Base-by-base conservation (phyloP, 2,113 vertebrate genomes). In the Datnioides undecimradiatus region DNA sequence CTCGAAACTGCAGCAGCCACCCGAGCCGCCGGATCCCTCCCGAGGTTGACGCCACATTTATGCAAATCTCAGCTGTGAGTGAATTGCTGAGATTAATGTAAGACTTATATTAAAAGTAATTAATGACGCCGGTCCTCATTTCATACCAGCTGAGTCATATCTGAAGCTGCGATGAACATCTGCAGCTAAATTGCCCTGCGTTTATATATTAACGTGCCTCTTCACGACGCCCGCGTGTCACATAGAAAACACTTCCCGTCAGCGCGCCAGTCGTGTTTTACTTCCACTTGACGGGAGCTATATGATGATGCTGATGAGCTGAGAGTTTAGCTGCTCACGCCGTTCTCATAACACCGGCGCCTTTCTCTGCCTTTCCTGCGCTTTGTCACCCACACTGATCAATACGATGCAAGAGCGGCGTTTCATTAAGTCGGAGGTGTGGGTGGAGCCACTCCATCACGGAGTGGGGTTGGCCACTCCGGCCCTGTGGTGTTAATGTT, bases 401-500 rank as follows among this genome's bases (percentile, higher is more conserved):
- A n/a, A n/a, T n/a, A n/a, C n/a, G 14, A 73, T 31, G 49, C 23
- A 19, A 54, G 34, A 66, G 45, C 31, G 49, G 21, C 4, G 5
- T 74, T 68, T 85, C 71, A 69, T 76, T 23, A 86, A 66, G 55
- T 64, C 46, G 62, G 55, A 58, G 49, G 59, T 63, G 79, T 82
- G 64, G 66, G 75, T 82, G 76, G 58, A 72, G 76, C 65, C 76
- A 77, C 78, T 90, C 46, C 51, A 78, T 74, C 48, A 77, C 57
- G 71, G 29, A 72, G 76, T 60, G 58, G 31, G 69, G 66, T 66
- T 54, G 40, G 57, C 59, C 73, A 80, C 72, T 74, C 36, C 17
- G 68, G 52, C 57, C 79, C 34, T 12, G 34, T 49, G 76, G 54
- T 33, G 54, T 69, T 75, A 70, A 81, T 45, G 59, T 57, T 74